These are phyloP conservation scores for Drosophila littoralis DNA, from an alignment of 1,140 invertebrate genomes.

Conservation along the genomic window DNA sequence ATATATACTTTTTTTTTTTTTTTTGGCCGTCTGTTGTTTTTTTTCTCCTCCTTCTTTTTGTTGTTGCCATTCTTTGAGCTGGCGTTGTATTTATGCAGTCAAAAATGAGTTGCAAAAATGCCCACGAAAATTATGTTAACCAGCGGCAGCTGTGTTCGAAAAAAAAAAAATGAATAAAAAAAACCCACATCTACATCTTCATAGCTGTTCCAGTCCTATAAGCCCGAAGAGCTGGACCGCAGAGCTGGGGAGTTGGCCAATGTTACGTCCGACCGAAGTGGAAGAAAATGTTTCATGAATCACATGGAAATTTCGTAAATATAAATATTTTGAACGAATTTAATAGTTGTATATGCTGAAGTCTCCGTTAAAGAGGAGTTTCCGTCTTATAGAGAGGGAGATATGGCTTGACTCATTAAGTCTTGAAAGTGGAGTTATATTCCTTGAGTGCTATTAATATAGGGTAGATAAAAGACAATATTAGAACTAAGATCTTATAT, in stretches of 20 bases:
- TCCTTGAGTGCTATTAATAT: too few relatives aligned
- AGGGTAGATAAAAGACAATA: too few relatives aligned
- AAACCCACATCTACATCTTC: conserved; percentile 62
- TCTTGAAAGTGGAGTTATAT: too few relatives aligned
- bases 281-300: neutral
- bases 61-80: conserved; percentile 16
- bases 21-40: conserved; percentile 7
- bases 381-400: too few relatives aligned
- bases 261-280: neutral
- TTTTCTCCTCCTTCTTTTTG: conserved; percentile 10
- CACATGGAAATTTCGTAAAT: neutral
- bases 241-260: neutral
- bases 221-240: neutral
- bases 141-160: conserved; percentile 70
- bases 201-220: conserved; percentile 1
- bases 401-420: too few relatives aligned
- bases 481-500: too few relatives aligned
- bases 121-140: conserved; percentile 83
- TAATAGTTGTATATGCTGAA: too few relatives aligned
- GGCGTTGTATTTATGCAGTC: conserved; percentile 42
- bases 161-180: neutral
- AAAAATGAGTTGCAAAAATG: conserved; percentile 62
- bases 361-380: too few relatives aligned
- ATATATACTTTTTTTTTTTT: conserved; percentile 1
- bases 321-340: too few relatives aligned